Percentiles rank a stretch among this genome's conserved stretches.
These are phyloP conservation scores for Notechis scutatus DNA, from an alignment of 2,113 vertebrate species.

Conservation along the genomic window DNA sequence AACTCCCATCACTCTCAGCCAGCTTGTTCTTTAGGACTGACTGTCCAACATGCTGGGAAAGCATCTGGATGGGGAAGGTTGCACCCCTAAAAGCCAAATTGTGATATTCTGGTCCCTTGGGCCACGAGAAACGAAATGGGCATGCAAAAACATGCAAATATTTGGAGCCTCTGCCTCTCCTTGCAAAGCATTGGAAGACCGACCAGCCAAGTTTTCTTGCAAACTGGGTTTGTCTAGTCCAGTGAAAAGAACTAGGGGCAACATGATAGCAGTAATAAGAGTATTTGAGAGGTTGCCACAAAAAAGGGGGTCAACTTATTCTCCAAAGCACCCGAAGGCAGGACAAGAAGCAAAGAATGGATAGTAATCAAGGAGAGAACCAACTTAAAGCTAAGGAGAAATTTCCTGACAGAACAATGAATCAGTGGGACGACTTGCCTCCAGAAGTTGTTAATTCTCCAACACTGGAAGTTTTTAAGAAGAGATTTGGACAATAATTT, in stretches of 20 bases:
- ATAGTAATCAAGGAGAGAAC: background rate
- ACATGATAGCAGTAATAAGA: no score
- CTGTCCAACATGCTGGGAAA: background rate
- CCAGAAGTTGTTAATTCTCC: no score
- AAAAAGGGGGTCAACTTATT: no score
- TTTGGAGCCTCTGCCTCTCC: background rate
- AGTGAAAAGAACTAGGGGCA: no score
- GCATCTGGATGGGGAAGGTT: background rate
- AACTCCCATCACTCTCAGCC: background rate
- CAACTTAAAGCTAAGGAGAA: no score
- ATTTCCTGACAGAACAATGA: background rate
- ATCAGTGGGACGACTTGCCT: background rate
- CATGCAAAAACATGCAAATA: background rate
- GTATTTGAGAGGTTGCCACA: no score
- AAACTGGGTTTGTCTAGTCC: no score
- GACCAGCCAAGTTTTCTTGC: background rate
- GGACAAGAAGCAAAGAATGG: background rate
- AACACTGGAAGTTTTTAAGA: no score
- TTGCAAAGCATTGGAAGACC: background rate
- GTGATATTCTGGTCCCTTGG: background rate
- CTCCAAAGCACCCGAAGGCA: background rate
- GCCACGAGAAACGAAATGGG: background rate
- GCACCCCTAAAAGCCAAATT: background rate
- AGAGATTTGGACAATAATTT: background rate
- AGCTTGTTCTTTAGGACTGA: background rate